These are phyloP conservation scores for Poeciliopsis occidentalis DNA, from an alignment of 2,113 vertebrate genomes.

Conservation along the genomic window DNA sequence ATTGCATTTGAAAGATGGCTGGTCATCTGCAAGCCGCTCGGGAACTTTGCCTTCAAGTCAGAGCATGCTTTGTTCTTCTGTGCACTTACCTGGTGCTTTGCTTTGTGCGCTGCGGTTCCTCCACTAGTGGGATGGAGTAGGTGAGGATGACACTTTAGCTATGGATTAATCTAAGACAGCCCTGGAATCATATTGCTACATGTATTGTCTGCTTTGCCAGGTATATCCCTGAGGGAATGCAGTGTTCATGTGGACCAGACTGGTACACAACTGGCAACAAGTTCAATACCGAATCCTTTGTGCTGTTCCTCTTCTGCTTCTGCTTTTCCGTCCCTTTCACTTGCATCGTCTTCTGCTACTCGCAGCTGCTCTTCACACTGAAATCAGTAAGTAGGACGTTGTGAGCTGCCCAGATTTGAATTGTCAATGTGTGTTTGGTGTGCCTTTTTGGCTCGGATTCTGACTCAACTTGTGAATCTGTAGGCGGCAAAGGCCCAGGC, in stretches of 20 bases:
- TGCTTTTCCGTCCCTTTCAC: conserved; percentile 80
- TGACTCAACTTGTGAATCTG: background rate
- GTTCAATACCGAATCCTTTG: conserved; percentile 81
- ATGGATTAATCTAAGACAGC: background rate
- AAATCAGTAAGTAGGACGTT: conserved; percentile 65
- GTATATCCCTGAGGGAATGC: conserved; percentile 82
- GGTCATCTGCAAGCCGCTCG: conserved; percentile 81
- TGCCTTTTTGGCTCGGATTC: background rate
- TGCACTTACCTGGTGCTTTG: conserved; percentile 71
- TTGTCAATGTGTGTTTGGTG: background rate
- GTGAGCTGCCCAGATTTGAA: background rate
- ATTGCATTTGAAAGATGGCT: conserved; percentile 80
- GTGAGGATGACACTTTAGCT: conserved; percentile 53
- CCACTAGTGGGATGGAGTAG: conserved; percentile 81
- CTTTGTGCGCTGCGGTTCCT: conserved; percentile 62
- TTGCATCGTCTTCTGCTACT: conserved; percentile 79
- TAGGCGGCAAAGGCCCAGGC: conserved; percentile 80
- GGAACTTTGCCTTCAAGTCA: conserved; percentile 76
- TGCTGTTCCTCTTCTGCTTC: conserved; percentile 82
- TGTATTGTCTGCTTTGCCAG: conserved; percentile 49
- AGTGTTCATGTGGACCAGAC: conserved; percentile 82
- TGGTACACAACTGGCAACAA: conserved; percentile 83
- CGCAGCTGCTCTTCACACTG: conserved; percentile 77
- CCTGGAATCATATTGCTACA: background rate
- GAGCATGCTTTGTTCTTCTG: conserved; percentile 77